Evolutionary conservation across 1,140 invertebrate species (phyloP).

Genomic region (Zaprionus nigranus): DNA sequence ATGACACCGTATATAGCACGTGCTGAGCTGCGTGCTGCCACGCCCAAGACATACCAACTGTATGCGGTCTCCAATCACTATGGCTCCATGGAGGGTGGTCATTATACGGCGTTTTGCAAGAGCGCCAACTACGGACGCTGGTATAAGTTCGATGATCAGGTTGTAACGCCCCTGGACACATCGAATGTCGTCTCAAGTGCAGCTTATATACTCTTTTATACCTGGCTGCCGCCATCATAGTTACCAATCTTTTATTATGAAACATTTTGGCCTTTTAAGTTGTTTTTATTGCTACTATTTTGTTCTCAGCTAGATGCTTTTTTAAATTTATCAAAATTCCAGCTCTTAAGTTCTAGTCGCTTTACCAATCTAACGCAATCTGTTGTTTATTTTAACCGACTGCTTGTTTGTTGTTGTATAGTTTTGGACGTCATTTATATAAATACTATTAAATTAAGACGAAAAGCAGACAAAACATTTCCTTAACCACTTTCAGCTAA

Average conservation of each 20-base stretch:
- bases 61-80: slow-evolving; percentile 96
- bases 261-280: slow-evolving; percentile 4
- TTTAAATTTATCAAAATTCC: slow-evolving; percentile 13
- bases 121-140: slow-evolving; percentile 87
- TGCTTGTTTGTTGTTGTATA: slow-evolving; percentile 64
- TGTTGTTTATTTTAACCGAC: slow-evolving; percentile 52
- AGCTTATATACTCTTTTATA: slow-evolving; percentile 93
- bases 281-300: slow-evolving; percentile 10
- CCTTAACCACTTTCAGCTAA: slow-evolving; percentile 24
- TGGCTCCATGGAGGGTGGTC: slow-evolving; percentile 95
- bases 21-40: slow-evolving; percentile 73
- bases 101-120: slow-evolving; percentile 91
- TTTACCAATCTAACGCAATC: slow-evolving; percentile 42
- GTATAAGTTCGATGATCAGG: slow-evolving; percentile 96
- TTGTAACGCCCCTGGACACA: slow-evolving; percentile 89
- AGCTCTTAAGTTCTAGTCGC: slow-evolving; percentile 60
- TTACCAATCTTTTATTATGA: slow-evolving; percentile 11
- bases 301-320: neutral
- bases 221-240: slow-evolving; percentile 77
- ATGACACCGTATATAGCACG: slow-evolving; percentile 85
- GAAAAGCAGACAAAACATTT: slow-evolving; percentile 27
- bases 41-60: slow-evolving; percentile 89
- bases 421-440: slow-evolving; percentile 33
- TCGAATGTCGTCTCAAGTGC: slow-evolving; percentile 90
- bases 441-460: slow-evolving; percentile 18